phyloP scores from a whole-genome alignment of 2,113 vertebrate species.

The Clinocottus analis region DNA sequence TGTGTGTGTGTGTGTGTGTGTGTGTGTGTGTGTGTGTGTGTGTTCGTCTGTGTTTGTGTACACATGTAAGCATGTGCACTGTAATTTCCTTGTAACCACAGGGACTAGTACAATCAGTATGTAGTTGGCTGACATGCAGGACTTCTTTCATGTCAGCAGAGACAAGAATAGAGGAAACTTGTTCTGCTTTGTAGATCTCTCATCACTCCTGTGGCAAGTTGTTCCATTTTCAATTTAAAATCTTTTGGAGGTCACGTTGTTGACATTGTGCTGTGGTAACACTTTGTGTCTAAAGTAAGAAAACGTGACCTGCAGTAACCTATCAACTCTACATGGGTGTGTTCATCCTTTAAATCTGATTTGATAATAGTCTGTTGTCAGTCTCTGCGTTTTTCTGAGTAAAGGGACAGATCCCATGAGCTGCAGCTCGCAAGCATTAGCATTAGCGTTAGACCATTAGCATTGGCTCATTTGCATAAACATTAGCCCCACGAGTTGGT shows the following conservation, averaged over 20 bases:
- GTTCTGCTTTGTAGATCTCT: conserved; percentile 30
- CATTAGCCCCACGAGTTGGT: background rate
- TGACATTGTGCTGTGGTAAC: background rate
- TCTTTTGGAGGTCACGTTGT: too few species aligned
- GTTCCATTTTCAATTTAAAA: too few species aligned
- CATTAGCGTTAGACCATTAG: too few species aligned
- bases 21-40: background rate
- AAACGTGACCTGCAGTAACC: too few species aligned
- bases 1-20: background rate
- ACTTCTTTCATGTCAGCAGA: conserved; percentile 42
- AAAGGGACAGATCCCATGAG: background rate
- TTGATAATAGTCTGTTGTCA: background rate
- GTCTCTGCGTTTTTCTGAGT: background rate
- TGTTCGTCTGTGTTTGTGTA: too few species aligned
- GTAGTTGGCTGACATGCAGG: conserved; percentile 15
- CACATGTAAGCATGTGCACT: conserved; percentile 9
- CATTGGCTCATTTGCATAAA: too few species aligned
- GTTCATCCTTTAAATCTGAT: background rate
- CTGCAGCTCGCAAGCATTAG: background rate
- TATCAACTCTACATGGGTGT: background rate
- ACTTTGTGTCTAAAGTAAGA: background rate
- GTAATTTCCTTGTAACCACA: conserved; percentile 27
- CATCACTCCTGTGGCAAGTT: conserved; percentile 14
- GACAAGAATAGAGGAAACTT: conserved; percentile 22
- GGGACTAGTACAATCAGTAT: background rate